Evolutionary conservation across 2,888 invertebrate species (phyloP).

Genomic region (Heteropelma amictum): DNA sequence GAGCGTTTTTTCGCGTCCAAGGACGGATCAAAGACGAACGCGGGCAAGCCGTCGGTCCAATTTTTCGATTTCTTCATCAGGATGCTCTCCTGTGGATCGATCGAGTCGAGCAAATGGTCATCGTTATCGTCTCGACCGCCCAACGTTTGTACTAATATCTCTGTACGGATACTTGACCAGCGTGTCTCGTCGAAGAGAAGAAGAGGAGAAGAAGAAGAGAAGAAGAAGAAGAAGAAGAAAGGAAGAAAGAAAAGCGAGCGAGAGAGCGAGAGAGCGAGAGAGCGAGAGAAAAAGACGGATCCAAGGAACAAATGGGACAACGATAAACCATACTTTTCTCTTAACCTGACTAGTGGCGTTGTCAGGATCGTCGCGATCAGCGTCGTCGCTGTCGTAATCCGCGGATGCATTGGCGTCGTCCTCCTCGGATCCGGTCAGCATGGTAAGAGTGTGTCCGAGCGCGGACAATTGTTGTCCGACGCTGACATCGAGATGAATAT

Average conservation of each 20-base stretch:
- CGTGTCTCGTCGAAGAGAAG: too few species aligned
- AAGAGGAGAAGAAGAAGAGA: too few species aligned
- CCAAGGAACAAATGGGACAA: too few species aligned
- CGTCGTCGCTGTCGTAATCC: constrained; percentile 88
- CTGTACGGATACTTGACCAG: constrained; percentile 53
- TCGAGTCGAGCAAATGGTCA: too few species aligned
- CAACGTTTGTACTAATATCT: too few species aligned
- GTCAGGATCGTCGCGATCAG: constrained; percentile 85
- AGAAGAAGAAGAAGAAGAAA: too few species aligned
- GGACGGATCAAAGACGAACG: constrained; percentile 89
- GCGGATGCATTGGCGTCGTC: constrained; percentile 86
- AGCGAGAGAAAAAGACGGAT: constrained; percentile 54
- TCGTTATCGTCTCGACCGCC: too few species aligned
- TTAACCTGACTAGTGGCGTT: constrained; percentile 76
- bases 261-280: too few species aligned
- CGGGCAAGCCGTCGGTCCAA: constrained; percentile 87
- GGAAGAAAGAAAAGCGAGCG: constrained; percentile 32
- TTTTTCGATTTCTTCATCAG: constrained; percentile 82
- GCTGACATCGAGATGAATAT: constrained; percentile 96
- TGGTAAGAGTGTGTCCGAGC: constrained; percentile 95
- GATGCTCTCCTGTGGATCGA: constrained; percentile 82
- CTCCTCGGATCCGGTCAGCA: constrained; percentile 94
- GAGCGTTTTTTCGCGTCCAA: constrained; percentile 91
- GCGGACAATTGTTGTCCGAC: constrained; percentile 97
- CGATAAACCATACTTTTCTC: constrained; percentile 74